Conservation (phyloP, 2,888 invertebrate species). For the Parnassius smintheus region DNA sequence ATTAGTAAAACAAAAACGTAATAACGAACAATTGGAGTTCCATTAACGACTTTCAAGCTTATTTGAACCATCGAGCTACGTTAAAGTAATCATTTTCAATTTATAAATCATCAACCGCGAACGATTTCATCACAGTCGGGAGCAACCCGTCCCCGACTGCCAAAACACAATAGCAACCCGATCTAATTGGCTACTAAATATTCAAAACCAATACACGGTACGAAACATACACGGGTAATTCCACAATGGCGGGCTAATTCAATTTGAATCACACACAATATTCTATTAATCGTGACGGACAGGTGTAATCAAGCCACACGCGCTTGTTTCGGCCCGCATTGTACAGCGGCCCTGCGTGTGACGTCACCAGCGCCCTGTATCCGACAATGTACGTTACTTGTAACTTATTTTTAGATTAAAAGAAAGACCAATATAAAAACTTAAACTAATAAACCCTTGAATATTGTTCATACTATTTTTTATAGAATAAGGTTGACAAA, state of each 20-base stretch:
- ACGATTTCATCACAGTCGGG: conserved; percentile 33
- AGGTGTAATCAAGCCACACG: conserved; percentile 74
- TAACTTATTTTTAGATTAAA: too few species aligned
- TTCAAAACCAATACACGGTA: conserved; percentile 69
- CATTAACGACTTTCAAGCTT: too few species aligned
- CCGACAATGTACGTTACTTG: conserved; percentile 33
- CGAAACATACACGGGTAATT: conserved; percentile 68
- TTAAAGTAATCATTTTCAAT: too few species aligned
- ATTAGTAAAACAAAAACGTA: too few species aligned
- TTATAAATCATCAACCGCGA: conserved; percentile 2
- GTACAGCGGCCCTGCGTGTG: conserved; percentile 44
- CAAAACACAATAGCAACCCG: conserved; percentile 52
- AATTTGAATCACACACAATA: conserved; percentile 77
- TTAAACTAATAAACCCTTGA: too few species aligned
- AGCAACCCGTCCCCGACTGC: conserved; percentile 35
- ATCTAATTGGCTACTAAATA: conserved; percentile 75
- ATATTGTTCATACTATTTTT: too few species aligned
- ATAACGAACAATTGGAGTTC: too few species aligned
- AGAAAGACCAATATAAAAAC: too few species aligned
- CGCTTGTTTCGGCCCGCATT: conserved; percentile 45
- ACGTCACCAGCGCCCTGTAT: conserved; percentile 37
- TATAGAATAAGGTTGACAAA: too few species aligned
- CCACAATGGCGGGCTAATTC: conserved; percentile 73
- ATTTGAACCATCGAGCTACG: too few species aligned
- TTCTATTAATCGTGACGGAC: conserved; percentile 78